phyloP scores from a whole-genome alignment of 2,113 vertebrate genomes.

The Ailurus styani region DNA sequence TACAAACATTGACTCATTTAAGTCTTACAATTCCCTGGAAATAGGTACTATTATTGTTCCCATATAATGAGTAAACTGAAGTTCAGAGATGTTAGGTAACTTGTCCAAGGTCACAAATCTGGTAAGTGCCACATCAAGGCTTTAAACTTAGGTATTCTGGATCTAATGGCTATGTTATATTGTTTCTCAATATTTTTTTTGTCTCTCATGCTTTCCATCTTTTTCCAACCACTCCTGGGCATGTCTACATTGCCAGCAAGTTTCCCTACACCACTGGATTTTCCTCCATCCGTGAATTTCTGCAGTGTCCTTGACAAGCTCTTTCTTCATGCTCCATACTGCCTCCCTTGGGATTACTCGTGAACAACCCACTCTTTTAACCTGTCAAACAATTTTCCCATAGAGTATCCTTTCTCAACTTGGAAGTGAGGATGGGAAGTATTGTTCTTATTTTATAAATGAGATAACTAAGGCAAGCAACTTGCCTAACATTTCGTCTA shows the following conservation, averaged over 20 bases:
- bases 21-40: not conserved
- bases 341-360: not conserved
- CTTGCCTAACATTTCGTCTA: not conserved
- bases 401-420: not conserved
- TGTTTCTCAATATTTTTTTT: not conserved
- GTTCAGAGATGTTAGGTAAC: not conserved
- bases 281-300: conserved; percentile 10
- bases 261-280: not conserved
- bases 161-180: not conserved
- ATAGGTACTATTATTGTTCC: not conserved
- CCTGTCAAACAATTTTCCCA: not conserved
- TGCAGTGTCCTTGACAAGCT: not conserved
- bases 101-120: not conserved
- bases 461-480: not conserved
- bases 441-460: not conserved
- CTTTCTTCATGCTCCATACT: not conserved
- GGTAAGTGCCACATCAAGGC: not conserved
- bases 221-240: not conserved
- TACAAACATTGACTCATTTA: not conserved
- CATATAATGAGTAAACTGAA: not conserved
- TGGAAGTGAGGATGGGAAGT: not conserved
- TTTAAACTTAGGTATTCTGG: conserved; percentile 11
- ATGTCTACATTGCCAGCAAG: not conserved
- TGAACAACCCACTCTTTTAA: not conserved
- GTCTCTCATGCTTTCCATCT: not conserved